A percentile compares a stretch with the other conserved stretches of the same genome.
Conservation (phyloP, 2,797 vertebrate genomes). For the Mormyrops boulengeri region DNA sequence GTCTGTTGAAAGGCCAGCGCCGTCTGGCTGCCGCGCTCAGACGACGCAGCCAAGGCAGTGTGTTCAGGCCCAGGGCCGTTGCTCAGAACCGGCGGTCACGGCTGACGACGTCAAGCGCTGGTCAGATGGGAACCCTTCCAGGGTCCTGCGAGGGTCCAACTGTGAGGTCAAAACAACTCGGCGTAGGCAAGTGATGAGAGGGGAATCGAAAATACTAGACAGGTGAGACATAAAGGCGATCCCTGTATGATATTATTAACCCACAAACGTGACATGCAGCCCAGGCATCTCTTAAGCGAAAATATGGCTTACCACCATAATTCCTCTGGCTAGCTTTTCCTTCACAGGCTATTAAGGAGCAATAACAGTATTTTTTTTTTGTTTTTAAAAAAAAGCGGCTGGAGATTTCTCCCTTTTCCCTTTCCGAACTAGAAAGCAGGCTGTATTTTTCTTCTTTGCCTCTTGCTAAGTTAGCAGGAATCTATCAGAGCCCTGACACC, state of each 20-base stretch:
- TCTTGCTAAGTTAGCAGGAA: conserved; percentile 33
- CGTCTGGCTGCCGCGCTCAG: neutral
- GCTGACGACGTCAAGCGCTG: neutral
- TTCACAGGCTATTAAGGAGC: conserved; percentile 55
- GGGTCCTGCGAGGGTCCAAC: neutral
- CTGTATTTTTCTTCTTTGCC: conserved; percentile 35
- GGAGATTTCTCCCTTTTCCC: conserved; percentile 19
- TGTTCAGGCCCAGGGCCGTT: neutral
- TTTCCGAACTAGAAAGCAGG: conserved; percentile 29
- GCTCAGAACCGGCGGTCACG: neutral
- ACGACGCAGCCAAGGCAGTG: neutral
- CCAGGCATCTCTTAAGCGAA: conserved; percentile 49
- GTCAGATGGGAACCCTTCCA: neutral
- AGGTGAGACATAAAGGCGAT: conserved; percentile 31
- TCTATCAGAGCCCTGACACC: neutral
- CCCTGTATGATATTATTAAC: conserved; percentile 44
- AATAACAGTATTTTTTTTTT: neutral
- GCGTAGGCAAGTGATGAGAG: neutral
- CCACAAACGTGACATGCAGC: conserved; percentile 51
- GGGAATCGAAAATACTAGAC: neutral
- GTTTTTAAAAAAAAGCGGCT: neutral
- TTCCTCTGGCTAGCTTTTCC: conserved; percentile 52
- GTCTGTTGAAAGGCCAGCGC: neutral
- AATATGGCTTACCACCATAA: conserved; percentile 56
- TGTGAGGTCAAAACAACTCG: neutral